Base-by-base conservation (phyloP, 2,113 vertebrate species). In the Otocyon megalotis region DNA sequence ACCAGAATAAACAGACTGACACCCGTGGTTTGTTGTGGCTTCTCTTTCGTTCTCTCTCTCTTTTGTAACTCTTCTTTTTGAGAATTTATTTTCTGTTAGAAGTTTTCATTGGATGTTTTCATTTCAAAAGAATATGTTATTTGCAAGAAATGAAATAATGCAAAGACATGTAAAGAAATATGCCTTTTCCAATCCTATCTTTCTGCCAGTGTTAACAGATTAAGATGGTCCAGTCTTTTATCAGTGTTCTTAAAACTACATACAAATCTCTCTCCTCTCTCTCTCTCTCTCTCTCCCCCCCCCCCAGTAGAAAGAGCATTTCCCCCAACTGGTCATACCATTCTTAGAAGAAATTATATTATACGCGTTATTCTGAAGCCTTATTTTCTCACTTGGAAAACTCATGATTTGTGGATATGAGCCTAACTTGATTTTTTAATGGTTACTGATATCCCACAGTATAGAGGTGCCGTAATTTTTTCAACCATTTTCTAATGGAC, bases 311-410 rank as follows among this genome's bases (percentile, higher is more conserved):
- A 37, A 15, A 63, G 0, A 71, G 24, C 30, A 87, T 92, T 80
- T 85, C 2, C 50, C 65, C 16, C 20, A 89, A 50, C 11, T 53
- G 86, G 12, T 3, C 56, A 30, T 60, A 24, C 16, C 56, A 11
- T 1, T 14, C 4, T 58, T 65, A 54, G 26, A 97, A 88, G 54
- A 1, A 85, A 82, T 11, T 67, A 1, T 58, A 43, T 60, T 63
- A 28, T 14, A 62, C 4, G 81, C 1, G 54, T 16, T 80, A 69
- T 93, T 86, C 56, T 92, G 17, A 28, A 96, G n/a, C 5, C 16
- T 86, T 92, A 77, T 43, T 84, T 90, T 96, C 90, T 56, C 28
- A 92, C 30, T 90, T 5, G 83, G 35, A 30, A 22, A 92, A 83
- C 76, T 85, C 37, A 88, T 62, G 60, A 20, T 28, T 90, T 67